These are phyloP conservation scores for Agapornis roseicollis DNA, from an alignment of 2,113 vertebrate species.

Conservation along the genomic window DNA sequence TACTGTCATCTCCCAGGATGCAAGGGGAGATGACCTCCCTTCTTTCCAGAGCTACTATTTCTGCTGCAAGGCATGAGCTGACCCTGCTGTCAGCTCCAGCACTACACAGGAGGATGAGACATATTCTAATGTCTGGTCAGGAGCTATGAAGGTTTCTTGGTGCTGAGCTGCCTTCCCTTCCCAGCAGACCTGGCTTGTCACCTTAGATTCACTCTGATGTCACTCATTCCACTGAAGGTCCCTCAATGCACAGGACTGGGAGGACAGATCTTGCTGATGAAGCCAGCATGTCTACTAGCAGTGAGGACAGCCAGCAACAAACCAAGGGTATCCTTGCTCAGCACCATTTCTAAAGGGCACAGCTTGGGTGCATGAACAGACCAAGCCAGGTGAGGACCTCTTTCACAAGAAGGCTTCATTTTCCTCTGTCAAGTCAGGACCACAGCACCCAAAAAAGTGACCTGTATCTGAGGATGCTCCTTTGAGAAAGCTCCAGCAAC, in stretches of 20 bases:
- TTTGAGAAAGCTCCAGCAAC: not conserved
- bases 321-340: not conserved
- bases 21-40: not conserved
- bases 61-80: not conserved
- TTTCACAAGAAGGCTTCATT: not conserved
- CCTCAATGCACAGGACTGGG: fast-evolving
- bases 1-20: not conserved
- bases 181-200: not conserved
- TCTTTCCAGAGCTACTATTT: not conserved
- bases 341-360: not conserved
- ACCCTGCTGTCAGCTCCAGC: not conserved
- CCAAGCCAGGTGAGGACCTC: not conserved
- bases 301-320: constrained; percentile 1
- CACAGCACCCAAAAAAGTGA: not conserved
- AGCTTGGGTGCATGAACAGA: not conserved
- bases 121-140: not conserved
- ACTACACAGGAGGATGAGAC: not conserved
- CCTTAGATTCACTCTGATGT: not conserved
- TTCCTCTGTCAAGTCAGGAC: not conserved
- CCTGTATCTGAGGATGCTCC: not conserved
- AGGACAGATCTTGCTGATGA: not conserved
- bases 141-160: not conserved
- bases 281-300: not conserved
- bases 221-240: not conserved
- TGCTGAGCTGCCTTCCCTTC: not conserved